These are phyloP conservation scores for Orientallactaga sibirica DNA, from an alignment of 2,797 vertebrate species.

Conservation along the genomic window DNA sequence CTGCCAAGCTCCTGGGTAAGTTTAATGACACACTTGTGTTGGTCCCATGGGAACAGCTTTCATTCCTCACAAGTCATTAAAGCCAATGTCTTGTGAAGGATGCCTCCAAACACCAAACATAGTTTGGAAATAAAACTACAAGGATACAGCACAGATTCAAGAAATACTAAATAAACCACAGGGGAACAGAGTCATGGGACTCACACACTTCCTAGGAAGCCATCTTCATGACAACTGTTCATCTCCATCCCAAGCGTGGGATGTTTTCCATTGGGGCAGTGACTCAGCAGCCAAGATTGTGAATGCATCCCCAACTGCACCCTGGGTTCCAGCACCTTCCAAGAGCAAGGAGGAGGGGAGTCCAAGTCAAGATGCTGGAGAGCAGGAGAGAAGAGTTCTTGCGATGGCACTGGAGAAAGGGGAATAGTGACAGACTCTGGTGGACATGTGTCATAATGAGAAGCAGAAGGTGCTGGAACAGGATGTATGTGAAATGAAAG, in stretches of 20 bases:
- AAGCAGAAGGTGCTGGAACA: not conserved
- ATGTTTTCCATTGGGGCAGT: not conserved
- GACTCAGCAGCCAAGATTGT: not conserved
- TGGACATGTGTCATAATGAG: not conserved
- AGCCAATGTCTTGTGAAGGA: not conserved
- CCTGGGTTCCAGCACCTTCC: not conserved
- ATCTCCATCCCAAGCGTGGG: not conserved
- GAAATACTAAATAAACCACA: not conserved
- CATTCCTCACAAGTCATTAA: not conserved
- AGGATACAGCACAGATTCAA: not conserved
- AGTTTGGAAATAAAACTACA: not conserved
- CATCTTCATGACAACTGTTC: not conserved
- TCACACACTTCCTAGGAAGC: not conserved
- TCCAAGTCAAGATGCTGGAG: not conserved
- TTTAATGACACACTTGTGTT: not conserved
- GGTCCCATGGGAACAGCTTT: not conserved
- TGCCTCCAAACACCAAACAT: not conserved
- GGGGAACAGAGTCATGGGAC: not conserved
- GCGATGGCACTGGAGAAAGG: not conserved
- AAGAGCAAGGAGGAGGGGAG: not conserved
- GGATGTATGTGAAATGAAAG: not conserved
- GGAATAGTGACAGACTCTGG: not conserved
- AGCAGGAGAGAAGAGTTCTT: not conserved
- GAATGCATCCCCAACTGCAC: not conserved
- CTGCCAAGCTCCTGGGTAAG: not conserved